Conservation (phyloP, 1,140 invertebrate species). For the Plectrocnemia conspersa region DNA sequence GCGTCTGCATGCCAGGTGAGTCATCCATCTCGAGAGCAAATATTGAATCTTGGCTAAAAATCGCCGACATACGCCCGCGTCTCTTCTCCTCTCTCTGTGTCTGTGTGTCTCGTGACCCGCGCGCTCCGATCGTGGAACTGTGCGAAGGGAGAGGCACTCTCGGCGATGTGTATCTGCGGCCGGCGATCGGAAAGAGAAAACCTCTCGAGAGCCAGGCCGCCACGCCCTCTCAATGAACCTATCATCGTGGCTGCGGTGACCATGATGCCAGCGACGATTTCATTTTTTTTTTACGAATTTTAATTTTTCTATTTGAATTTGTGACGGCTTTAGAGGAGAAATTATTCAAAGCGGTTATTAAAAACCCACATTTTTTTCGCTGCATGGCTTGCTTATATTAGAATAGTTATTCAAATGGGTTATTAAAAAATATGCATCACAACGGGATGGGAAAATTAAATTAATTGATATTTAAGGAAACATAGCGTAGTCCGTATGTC, state of each 20-base stretch:
- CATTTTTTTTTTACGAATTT: too few species aligned
- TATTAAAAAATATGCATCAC: too few species aligned
- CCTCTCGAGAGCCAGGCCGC: neutral
- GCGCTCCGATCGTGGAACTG: conserved; percentile 1
- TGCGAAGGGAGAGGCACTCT: neutral
- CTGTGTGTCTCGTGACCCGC: neutral
- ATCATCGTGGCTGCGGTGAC: neutral
- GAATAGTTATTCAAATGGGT: too few species aligned
- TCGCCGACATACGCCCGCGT: neutral
- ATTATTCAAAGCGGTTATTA: too few species aligned
- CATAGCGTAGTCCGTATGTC: too few species aligned
- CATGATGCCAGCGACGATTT: neutral
- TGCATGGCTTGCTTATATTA: too few species aligned
- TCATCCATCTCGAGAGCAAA: conserved; percentile 12
- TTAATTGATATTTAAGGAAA: too few species aligned
- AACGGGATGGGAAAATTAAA: too few species aligned
- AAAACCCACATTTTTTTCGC: too few species aligned
- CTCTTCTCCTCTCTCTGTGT: neutral
- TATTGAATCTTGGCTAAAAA: too few species aligned
- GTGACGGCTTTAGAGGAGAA: too few species aligned
- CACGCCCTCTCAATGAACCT: conserved; percentile 1
- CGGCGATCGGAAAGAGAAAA: neutral
- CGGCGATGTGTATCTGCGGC: neutral
- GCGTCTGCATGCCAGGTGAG: conserved; percentile 96
- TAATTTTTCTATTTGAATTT: too few species aligned